Base-by-base conservation (phyloP, 2,113 vertebrate genomes). In the Pachycephala philippinensis region DNA sequence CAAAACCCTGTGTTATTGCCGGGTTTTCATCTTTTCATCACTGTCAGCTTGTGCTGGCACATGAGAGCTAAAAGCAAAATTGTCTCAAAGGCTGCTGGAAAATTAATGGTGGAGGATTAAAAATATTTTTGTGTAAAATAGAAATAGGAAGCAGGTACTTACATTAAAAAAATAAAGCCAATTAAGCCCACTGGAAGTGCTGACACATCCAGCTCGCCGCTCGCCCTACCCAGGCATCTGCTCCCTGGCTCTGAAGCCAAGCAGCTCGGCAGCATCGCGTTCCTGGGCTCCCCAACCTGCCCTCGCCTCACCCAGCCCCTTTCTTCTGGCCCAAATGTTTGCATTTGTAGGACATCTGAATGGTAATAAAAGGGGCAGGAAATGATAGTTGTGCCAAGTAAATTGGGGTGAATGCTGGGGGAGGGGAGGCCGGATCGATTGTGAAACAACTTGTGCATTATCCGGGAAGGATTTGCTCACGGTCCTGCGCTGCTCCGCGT, bases 301-400 rank as follows among this genome's bases (percentile, higher is more conserved):
- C 89, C 74, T 47, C 13, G 68, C 83, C 78, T 49, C 93, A 80
- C 72, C 85, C 89, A 23, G 60, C 81, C 93, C 91, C 90, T 84
- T 87, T 85, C 87, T 80, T 75, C 84, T 71, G 74, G 54, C 78
- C 93, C 91, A 57, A 92, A 91, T 77, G 82, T 94, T 97, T 97
- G 91, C 90, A 83, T 96, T 87, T 90, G 86, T 39, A 93, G 74
- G 87, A 83, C 10, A 57, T 68, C 84, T 59, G 89, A 87, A 90
- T 83, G 68, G 78, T 22, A 82, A 91, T 91, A 83, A 96, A 95
- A 92, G 77, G 83, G 70, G 60, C 81, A 65, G 70, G 94, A 97
- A 97, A 96, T 69, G 87, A 91, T 94, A 83, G 95, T 77, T 57
- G 83, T 92, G 94, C 90, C 90, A 84, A 97, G 97, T 89, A 95